Base-by-base conservation (phyloP, 1,140 invertebrate species). In the Nasonia longicornis region DNA sequence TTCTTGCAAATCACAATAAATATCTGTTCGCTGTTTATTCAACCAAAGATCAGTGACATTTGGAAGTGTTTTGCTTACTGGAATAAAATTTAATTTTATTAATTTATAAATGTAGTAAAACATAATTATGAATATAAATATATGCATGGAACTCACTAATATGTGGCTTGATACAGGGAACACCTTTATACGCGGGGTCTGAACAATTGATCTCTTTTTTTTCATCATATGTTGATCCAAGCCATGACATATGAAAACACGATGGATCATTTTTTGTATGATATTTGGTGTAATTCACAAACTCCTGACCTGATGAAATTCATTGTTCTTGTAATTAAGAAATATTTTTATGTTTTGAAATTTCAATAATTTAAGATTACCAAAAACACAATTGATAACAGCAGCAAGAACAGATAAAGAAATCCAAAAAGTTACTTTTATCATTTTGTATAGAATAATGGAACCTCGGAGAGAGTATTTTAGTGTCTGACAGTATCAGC, bases 231-330 rank as follows among this genome's bases (percentile, higher is more conserved):
- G 2, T 31, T 38, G 80, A 22, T 52, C 81, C 80, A 66, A 83
- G 38, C 87, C 88, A 87, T 48, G 85, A 86, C 26, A 84, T 86
- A 4, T 83, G 12, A 80, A 85, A 87, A 38, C 87, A 88, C 2
- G 75, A 26, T 48, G 66, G 3, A 52, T 38, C 29, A 67, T 45
- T 38, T 20, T 26, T 75, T 8, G n/a, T 16, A 58, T 7, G 16
- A 58, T 20, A 20, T 20, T 58, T 20, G 16, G 16, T 58, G 6
- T 58, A 7, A 22, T 72, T 12, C 3, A 22, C 63, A 64, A 52
- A 11, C 12, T 71, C 26, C 14, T 29, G 20, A 20, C 76, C 76
- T 77, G 38, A 20, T 26, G 4, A 45, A 69, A 48, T 14, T 20
- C 52, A 6, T 58, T n/a, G 4, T 20, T 58, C 16, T 52, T 16